A percentile compares a stretch with the other conserved stretches of the same genome.
Conservation (phyloP, 2,797 vertebrate species). For the Alauda arvensis region DNA sequence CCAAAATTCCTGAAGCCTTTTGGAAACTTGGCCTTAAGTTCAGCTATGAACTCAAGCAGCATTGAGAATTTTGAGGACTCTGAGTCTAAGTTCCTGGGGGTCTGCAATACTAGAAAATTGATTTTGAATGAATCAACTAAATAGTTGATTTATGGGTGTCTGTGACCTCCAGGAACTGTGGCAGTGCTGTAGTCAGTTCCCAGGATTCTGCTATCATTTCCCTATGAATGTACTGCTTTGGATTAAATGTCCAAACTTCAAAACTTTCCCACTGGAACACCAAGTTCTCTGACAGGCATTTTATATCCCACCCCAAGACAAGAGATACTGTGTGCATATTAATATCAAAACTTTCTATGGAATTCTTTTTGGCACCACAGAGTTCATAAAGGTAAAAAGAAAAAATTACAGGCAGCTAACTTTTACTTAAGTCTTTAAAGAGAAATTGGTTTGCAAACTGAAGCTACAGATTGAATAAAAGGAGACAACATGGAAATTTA, state of each 20-base stretch:
- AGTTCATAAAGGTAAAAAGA: not conserved
- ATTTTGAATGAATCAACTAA: not conserved
- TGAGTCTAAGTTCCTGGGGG: not conserved
- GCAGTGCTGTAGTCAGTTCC: not conserved
- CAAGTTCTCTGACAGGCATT: not conserved
- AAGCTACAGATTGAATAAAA: not conserved
- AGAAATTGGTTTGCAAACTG: not conserved
- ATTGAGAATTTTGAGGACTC: not conserved
- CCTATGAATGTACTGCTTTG: accelerated
- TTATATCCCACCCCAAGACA: not conserved
- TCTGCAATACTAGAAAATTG: not conserved
- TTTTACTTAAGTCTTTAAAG: not conserved
- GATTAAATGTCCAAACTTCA: not conserved
- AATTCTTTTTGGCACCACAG: not conserved
- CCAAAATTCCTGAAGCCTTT: not conserved
- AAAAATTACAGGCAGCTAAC: not conserved
- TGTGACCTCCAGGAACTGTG: not conserved
- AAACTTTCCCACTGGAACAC: not conserved
- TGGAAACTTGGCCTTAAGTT: not conserved
- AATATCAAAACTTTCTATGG: not conserved
- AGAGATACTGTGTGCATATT: not conserved
- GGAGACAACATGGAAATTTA: not conserved
- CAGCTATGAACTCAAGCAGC: not conserved
- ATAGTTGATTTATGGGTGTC: not conserved
- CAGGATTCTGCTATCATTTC: not conserved